Conservation (phyloP, 2,113 vertebrate species). For the Perognathus longimembris region DNA sequence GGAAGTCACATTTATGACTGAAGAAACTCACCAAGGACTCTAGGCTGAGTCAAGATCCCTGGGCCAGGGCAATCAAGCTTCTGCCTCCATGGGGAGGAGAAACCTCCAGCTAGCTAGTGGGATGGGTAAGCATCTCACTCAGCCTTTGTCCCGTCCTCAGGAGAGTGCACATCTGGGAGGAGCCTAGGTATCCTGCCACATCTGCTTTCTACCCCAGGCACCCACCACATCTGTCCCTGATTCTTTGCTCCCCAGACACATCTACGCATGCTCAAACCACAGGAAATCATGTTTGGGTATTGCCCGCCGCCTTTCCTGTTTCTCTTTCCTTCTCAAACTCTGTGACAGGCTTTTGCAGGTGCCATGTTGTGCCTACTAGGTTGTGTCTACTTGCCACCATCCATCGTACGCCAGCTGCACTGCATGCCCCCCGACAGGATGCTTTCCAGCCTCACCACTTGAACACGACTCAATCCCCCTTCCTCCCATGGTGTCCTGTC, state of each 20-base stretch:
- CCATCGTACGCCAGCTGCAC: background rate
- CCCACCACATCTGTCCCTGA: rapidly evolving
- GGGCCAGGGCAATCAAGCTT: background rate
- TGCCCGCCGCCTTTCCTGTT: constrained; percentile 50
- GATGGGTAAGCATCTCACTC: no score
- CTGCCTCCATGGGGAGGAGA: background rate
- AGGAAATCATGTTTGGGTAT: constrained; percentile 33
- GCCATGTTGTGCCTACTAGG: background rate
- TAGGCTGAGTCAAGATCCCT: background rate
- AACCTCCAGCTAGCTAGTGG: background rate
- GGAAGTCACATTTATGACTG: background rate
- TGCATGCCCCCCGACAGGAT: background rate
- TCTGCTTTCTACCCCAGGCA: background rate
- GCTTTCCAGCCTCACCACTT: background rate
- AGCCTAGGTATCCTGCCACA: background rate
- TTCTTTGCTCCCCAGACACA: background rate
- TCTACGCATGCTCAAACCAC: background rate
- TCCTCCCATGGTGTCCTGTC: no score
- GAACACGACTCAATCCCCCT: background rate
- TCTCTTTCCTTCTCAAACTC: constrained; percentile 68
- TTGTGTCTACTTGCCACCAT: background rate
- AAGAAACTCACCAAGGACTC: background rate
- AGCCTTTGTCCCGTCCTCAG: background rate
- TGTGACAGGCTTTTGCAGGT: constrained; percentile 55
- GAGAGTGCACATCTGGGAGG: background rate